Evolutionary conservation across 2,113 vertebrate species (phyloP).

Genomic region (Brachirus orientalis): DNA sequence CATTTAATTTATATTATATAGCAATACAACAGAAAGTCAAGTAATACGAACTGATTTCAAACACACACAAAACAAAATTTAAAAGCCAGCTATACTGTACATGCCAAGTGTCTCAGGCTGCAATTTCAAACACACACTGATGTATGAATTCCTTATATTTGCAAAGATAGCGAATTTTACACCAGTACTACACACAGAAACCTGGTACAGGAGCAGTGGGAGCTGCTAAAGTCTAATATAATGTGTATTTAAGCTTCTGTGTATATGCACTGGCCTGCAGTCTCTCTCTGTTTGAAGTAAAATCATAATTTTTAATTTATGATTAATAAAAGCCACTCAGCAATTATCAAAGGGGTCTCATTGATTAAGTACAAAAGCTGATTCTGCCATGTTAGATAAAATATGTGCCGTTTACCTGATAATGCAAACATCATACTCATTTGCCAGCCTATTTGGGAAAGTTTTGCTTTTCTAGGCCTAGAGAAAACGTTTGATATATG

Average conservation of each 20-base stretch:
- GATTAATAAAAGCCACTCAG: conserved; percentile 25
- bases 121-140: not conserved
- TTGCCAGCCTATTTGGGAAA: too few relatives aligned
- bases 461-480: not conserved
- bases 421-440: not conserved
- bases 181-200: too few relatives aligned
- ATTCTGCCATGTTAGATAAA: not conserved
- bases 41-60: too few relatives aligned
- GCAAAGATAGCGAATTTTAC: too few relatives aligned
- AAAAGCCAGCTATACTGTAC: not conserved
- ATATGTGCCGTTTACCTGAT: too few relatives aligned
- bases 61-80: too few relatives aligned
- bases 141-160: not conserved
- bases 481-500: not conserved
- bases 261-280: conserved; percentile 20
- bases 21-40: too few relatives aligned
- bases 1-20: too few relatives aligned
- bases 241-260: conserved; percentile 3
- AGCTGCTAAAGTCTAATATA: not conserved
- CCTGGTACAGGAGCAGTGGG: not conserved
- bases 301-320: not conserved
- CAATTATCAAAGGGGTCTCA: too few relatives aligned
- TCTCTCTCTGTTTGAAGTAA: conserved; percentile 1
- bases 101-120: not conserved
- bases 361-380: conserved; percentile 1